A percentile compares a stretch with the other conserved stretches of the same genome.
phyloP scores from a whole-genome alignment of 2,797 vertebrate genomes.

The Megaceryle alcyon region DNA sequence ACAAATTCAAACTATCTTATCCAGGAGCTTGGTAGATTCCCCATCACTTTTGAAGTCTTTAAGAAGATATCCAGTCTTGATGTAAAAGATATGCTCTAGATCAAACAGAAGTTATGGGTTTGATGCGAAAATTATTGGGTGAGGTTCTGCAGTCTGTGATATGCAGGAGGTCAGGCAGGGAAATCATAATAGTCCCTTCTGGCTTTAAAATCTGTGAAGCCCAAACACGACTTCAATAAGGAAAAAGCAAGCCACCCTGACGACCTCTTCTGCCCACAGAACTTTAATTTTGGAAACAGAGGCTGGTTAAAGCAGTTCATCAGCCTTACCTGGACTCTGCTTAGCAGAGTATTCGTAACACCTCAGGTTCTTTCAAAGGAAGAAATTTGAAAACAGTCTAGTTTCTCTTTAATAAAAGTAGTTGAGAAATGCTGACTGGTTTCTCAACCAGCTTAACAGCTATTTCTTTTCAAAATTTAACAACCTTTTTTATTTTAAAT shows the following conservation, averaged over 20 bases:
- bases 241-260: conserved; percentile 69
- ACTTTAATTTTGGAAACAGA: conserved; percentile 74
- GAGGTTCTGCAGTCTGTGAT: conserved; percentile 71
- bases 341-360: conserved; percentile 53
- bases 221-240: conserved; percentile 71
- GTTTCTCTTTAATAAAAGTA: conserved; percentile 59
- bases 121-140: conserved; percentile 73
- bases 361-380: conserved; percentile 61
- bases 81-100: conserved; percentile 70
- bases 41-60: conserved; percentile 74
- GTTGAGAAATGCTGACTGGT: conserved; percentile 15
- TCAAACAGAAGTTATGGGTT: conserved; percentile 72
- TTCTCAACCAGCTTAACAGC: conserved; percentile 8
- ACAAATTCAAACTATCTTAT: conserved; percentile 74
- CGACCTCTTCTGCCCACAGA: conserved; percentile 72
- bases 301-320: conserved; percentile 71
- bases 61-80: conserved; percentile 74
- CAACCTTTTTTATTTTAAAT: background rate
- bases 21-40: conserved; percentile 67
- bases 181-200: conserved; percentile 71
- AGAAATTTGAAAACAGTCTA: conserved; percentile 61
- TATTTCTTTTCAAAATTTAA: conserved; percentile 12
- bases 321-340: conserved; percentile 69
- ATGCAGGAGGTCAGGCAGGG: conserved; percentile 66
- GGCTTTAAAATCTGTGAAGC: conserved; percentile 73